Evolutionary conservation across 2,113 vertebrate genomes (phyloP).

Genomic region (Eidolon helvum): DNA sequence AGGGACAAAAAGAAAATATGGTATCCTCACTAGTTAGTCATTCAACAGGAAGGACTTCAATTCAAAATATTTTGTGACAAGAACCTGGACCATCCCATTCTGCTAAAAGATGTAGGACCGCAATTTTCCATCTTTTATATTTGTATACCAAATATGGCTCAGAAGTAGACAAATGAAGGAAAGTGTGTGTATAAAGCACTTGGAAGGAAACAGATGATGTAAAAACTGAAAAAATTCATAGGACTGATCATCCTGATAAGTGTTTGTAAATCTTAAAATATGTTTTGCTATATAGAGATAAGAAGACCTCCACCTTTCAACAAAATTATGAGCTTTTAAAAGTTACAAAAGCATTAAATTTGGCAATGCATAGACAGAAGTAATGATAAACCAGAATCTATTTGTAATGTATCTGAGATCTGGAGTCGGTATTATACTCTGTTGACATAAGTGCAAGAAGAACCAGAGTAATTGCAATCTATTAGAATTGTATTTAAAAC

Average conservation of each 20-base stretch:
- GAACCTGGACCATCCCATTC: neutral
- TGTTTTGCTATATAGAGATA: neutral
- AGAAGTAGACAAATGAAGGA: neutral
- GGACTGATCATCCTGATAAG: neutral
- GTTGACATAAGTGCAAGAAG: neutral
- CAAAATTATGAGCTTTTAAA: neutral
- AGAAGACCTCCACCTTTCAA: neutral
- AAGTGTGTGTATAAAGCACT: neutral
- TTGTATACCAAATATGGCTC: neutral
- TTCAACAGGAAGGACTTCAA: neutral
- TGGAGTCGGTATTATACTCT: neutral
- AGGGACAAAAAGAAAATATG: neutral
- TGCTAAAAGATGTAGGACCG: neutral
- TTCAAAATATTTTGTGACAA: neutral
- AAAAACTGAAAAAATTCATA: neutral
- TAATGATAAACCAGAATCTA: neutral
- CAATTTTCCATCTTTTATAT: neutral
- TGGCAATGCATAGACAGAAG: neutral
- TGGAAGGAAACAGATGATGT: neutral
- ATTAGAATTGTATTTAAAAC: neutral
- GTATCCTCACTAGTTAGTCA: neutral
- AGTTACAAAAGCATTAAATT: neutral
- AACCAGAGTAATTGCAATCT: neutral
- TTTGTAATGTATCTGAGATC: neutral
- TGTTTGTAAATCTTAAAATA: neutral